Percentiles rank a stretch among this genome's conserved stretches.
These are phyloP conservation scores for Ameiurus melas DNA, from an alignment of 2,113 vertebrate species.

Conservation along the genomic window DNA sequence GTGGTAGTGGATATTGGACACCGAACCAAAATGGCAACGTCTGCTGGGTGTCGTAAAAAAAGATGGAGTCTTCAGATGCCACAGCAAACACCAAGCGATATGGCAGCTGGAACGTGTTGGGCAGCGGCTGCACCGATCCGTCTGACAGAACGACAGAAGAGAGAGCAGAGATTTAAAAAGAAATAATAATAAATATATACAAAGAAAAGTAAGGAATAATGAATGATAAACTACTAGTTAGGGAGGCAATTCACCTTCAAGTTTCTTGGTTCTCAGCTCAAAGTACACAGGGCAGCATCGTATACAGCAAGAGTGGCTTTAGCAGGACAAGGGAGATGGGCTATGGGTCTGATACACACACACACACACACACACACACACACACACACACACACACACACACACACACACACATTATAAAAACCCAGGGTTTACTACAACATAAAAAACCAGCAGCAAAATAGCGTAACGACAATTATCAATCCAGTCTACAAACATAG, in stretches of 20 bases:
- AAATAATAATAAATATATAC: background rate
- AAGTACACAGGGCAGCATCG: constrained; percentile 94
- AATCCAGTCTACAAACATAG: background rate
- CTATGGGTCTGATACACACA: constrained; percentile 78
- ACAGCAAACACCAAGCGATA: constrained; percentile 96
- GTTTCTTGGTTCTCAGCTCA: constrained; percentile 76
- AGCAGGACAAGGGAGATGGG: constrained; percentile 89
- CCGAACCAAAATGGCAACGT: constrained; percentile 87
- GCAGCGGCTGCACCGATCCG: constrained; percentile 56
- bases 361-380: background rate
- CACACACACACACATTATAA: too few relatives aligned
- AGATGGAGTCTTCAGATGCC: constrained; percentile 92
- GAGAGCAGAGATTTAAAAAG: background rate
- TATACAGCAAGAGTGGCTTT: constrained; percentile 95
- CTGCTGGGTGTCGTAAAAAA: constrained; percentile 94
- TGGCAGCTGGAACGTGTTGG: constrained; percentile 76
- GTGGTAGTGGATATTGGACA: constrained; percentile 97
- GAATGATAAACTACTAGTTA: background rate
- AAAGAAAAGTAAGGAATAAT: background rate
- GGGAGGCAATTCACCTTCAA: constrained; percentile 70
- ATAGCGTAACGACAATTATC: background rate
- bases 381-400: too few relatives aligned
- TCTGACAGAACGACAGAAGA: constrained; percentile 64
- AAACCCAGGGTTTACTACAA: background rate
- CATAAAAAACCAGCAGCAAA: background rate